Percentiles rank a stretch among this genome's conserved stretches.
phyloP scores from a whole-genome alignment of 2,113 vertebrate genomes.

The Sinosuthora webbiana region DNA sequence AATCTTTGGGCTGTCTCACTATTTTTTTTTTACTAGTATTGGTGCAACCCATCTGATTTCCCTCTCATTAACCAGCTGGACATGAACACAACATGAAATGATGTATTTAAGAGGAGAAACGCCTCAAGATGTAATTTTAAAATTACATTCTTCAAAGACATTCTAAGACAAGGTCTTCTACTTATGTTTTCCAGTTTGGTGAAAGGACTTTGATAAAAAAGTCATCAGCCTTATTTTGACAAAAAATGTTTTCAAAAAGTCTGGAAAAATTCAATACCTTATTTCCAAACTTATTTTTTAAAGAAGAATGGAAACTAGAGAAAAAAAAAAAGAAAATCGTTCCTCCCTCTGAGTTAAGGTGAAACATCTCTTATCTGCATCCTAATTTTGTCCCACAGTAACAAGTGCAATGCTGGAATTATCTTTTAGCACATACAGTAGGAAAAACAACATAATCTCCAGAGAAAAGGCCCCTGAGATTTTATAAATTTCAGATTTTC shows the following conservation, averaged over 20 bases:
- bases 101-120: not conserved
- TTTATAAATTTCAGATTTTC: not conserved
- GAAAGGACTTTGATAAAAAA: not conserved
- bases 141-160: not conserved
- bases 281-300: not conserved
- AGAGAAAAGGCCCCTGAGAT: not conserved
- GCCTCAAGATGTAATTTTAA: not conserved
- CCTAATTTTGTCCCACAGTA: not conserved
- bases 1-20: not conserved
- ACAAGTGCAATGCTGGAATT: not conserved
- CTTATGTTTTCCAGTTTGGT: not conserved
- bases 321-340: not conserved
- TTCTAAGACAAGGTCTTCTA: not conserved
- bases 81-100: accelerated
- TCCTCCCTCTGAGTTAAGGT: not conserved
- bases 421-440: not conserved
- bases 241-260: not conserved
- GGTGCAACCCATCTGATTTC: not conserved
- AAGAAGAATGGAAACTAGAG: not conserved
- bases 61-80: not conserved
- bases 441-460: not conserved
- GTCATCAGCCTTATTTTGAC: not conserved
- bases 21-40: accelerated
- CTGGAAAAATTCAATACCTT: not conserved
- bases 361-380: not conserved